Evolutionary conservation across 2,888 invertebrate species (phyloP).

Genomic region (Trissoscelio sp.): DNA sequence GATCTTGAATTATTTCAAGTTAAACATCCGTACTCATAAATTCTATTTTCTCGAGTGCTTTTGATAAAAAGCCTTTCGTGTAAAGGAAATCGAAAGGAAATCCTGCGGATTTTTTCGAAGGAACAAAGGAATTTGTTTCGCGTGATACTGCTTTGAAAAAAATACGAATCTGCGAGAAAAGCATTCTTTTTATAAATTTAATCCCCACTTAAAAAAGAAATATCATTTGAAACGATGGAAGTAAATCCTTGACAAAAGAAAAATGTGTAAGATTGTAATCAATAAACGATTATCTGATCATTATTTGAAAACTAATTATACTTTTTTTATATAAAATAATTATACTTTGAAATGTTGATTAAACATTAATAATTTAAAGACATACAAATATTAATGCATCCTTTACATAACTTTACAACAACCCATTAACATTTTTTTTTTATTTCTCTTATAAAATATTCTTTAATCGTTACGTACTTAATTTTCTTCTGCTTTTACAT

Average conservation of each 20-base stretch:
- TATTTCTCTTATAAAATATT: too few relatives aligned
- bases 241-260: not conserved
- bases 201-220: conserved; percentile 14
- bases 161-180: conserved; percentile 1
- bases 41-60: conserved; percentile 39
- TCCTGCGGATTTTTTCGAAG: conserved; percentile 25
- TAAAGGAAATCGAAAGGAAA: conserved; percentile 51
- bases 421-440: too few relatives aligned
- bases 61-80: conserved; percentile 43
- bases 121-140: conserved; percentile 37
- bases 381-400: too few relatives aligned
- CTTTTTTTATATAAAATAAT: too few relatives aligned
- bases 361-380: too few relatives aligned
- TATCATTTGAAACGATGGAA: conserved; percentile 2
- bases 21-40: conserved; percentile 50
- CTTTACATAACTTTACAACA: too few relatives aligned
- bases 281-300: not conserved
- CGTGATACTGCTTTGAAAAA: conserved; percentile 10
- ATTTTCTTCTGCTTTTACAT: too few relatives aligned
- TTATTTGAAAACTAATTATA: not conserved
- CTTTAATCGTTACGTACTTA: too few relatives aligned
- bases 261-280: conserved; percentile 11
- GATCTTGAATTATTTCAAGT: conserved; percentile 49
- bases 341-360: too few relatives aligned
- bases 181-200: conserved; percentile 22